Percentiles rank a stretch among this genome's conserved stretches.
These are phyloP conservation scores for Homarus gammarus DNA, from an alignment of 2,888 invertebrate genomes.

Conservation along the genomic window DNA sequence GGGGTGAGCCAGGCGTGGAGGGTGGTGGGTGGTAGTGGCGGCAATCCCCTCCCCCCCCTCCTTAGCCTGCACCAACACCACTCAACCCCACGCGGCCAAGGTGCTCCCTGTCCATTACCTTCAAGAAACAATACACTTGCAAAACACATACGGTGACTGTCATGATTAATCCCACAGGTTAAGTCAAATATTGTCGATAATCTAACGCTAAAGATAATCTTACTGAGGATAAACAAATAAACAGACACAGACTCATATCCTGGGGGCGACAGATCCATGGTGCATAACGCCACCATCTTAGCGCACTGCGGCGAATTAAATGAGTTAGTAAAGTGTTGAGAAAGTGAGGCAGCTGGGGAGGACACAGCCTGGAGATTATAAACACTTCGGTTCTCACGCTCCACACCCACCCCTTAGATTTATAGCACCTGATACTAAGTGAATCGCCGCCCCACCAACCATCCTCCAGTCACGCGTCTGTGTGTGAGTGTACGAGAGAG, in stretches of 20 bases:
- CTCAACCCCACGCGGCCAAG: too few species aligned
- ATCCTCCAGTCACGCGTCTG: neutral
- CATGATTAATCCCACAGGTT: neutral
- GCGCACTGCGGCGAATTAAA: constrained; percentile 9
- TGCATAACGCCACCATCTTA: neutral
- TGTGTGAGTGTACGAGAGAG: too few species aligned
- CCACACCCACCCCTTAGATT: neutral
- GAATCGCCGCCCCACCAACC: neutral
- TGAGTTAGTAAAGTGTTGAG: constrained; percentile 20
- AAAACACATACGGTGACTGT: neutral
- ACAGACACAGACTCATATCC: neutral
- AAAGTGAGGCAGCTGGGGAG: neutral
- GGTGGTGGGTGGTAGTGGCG: too few species aligned
- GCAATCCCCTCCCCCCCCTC: too few species aligned
- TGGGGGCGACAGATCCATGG: neutral
- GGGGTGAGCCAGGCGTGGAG: too few species aligned
- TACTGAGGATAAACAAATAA: neutral
- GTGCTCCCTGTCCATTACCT: too few species aligned
- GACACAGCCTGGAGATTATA: neutral
- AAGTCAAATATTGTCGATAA: too few species aligned
- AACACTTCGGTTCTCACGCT: neutral
- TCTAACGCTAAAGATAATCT: too few species aligned
- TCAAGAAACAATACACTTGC: neutral
- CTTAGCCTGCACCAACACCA: too few species aligned
- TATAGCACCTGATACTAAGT: neutral